Percentiles rank a stretch among this genome's conserved stretches.
Conservation (phyloP, 2,888 invertebrate genomes). For the Pherbina coryleti region DNA sequence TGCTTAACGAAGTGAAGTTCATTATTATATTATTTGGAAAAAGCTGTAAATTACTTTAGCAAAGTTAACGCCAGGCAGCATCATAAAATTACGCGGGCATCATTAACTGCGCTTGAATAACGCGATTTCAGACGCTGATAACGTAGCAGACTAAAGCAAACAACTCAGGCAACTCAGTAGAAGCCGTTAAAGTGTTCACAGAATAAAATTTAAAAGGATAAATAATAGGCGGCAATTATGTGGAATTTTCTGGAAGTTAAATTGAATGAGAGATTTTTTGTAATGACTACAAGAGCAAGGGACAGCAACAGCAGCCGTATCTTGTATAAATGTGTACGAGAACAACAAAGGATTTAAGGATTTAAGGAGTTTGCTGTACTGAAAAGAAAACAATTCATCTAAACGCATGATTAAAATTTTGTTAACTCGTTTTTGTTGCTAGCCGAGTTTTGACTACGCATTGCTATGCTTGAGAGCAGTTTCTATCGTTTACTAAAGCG, state of each 20-base stretch:
- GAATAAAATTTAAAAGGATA: background rate
- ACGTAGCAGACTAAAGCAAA: background rate
- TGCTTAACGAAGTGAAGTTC: constrained; percentile 55
- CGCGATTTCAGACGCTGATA: background rate
- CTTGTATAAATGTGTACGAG: too few relatives aligned
- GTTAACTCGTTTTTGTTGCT: too few relatives aligned
- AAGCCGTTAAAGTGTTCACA: background rate
- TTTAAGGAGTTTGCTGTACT: too few relatives aligned
- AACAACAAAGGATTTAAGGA: too few relatives aligned
- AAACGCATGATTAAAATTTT: too few relatives aligned
- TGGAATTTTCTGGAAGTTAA: constrained; percentile 53
- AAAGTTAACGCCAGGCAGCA: constrained; percentile 45
- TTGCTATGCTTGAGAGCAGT: too few relatives aligned
- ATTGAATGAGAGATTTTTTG: constrained; percentile 25
- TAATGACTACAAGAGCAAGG: background rate
- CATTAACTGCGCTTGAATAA: background rate
- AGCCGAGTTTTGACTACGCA: too few relatives aligned
- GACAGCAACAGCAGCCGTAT: too few relatives aligned
- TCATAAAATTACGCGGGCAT: constrained; percentile 11
- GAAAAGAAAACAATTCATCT: too few relatives aligned
- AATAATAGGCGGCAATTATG: constrained; percentile 61
- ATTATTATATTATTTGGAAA: constrained; percentile 51
- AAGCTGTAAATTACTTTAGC: constrained; percentile 51
- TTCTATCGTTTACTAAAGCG: too few relatives aligned
- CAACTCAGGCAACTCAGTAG: background rate